Evolutionary conservation across 2,113 vertebrate genomes (phyloP).

Genomic region (Alethe castanea): DNA sequence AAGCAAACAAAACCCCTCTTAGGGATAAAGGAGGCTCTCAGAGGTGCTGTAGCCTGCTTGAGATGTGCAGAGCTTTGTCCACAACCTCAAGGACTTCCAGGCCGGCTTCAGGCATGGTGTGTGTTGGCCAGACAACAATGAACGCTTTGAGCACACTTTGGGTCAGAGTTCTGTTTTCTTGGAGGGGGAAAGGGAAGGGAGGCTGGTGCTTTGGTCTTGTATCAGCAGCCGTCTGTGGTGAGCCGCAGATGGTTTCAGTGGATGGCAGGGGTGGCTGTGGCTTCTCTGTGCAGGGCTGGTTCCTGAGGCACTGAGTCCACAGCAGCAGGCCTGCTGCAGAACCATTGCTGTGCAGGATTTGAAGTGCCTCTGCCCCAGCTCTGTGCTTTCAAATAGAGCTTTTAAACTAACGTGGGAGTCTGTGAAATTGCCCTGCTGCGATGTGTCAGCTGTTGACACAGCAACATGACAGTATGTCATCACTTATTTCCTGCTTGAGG

Average conservation of each 20-base stretch:
- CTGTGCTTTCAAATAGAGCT: not conserved
- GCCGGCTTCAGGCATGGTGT: fast-evolving
- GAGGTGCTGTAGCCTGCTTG: not conserved
- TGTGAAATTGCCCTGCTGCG: not conserved
- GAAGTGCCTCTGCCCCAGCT: not conserved
- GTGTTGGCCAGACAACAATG: slow-evolving; percentile 8
- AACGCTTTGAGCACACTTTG: not conserved
- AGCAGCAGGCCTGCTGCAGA: not conserved
- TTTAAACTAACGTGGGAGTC: not conserved
- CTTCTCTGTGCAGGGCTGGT: not conserved
- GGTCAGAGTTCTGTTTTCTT: not conserved
- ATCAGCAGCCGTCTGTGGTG: not conserved
- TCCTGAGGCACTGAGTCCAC: not conserved
- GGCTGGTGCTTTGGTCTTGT: not conserved
- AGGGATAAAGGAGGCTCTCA: not conserved
- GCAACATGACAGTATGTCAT: slow-evolving; percentile 40
- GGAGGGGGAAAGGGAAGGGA: not conserved
- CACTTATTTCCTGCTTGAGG: slow-evolving; percentile 23
- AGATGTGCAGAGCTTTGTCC: not conserved
- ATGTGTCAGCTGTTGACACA: slow-evolving; percentile 49
- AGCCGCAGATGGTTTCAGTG: not conserved
- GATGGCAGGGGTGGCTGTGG: not conserved
- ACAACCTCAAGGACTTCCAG: slow-evolving; percentile 11
- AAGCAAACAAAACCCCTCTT: not conserved
- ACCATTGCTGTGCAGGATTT: not conserved